Conservation (phyloP, 2,888 invertebrate species). For the Tetropium fuscum region DNA sequence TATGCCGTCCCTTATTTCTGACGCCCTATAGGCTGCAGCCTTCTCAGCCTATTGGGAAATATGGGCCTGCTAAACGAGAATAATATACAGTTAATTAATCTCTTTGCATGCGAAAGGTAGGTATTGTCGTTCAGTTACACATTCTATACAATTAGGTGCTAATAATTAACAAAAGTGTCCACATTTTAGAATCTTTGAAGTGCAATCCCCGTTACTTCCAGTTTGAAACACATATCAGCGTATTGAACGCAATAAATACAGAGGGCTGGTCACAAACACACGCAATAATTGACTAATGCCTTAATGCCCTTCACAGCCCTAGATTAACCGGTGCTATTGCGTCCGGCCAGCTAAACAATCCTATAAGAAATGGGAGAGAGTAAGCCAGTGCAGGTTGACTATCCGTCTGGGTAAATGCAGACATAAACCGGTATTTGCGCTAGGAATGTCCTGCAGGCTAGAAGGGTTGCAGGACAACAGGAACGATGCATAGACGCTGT, state of each 20-base stretch:
- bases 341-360: conserved; percentile 27
- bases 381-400: conserved; percentile 5
- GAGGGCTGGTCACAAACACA: conserved; percentile 44
- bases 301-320: conserved; percentile 41
- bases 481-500: conserved; percentile 27
- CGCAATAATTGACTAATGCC: conserved; percentile 50
- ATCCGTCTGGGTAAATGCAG: conserved; percentile 31
- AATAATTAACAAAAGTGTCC: too few relatives aligned
- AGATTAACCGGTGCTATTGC: conserved; percentile 45
- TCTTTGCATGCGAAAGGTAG: too few relatives aligned
- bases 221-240: conserved; percentile 6
- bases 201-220: too few relatives aligned
- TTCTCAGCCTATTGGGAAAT: too few relatives aligned
- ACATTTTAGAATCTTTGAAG: too few relatives aligned
- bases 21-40: too few relatives aligned
- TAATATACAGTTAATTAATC: too few relatives aligned
- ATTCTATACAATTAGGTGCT: too few relatives aligned
- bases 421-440: conserved; percentile 35
- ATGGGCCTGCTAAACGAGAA: too few relatives aligned
- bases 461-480: conserved; percentile 34
- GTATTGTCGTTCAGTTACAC: too few relatives aligned
- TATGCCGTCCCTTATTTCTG: too few relatives aligned
- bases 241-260: conserved; percentile 40
- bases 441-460: conserved; percentile 45
- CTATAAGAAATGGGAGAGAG: conserved; percentile 8